Conservation (phyloP, 2,888 invertebrate species). For the Agriopis aurantiaria region DNA sequence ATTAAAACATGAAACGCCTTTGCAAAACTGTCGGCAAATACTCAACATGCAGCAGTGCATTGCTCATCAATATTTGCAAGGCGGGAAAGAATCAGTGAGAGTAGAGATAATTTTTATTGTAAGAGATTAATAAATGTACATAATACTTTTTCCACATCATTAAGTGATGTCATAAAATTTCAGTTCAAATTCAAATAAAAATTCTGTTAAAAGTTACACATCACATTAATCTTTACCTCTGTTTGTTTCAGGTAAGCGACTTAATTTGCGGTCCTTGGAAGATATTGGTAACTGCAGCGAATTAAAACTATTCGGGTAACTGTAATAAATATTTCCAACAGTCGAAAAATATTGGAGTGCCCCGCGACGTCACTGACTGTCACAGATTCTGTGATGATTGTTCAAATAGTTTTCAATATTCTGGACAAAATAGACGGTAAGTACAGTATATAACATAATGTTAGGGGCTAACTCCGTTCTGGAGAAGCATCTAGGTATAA, state of each 20-base stretch:
- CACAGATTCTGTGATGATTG: neutral
- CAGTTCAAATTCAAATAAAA: neutral
- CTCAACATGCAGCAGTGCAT: neutral
- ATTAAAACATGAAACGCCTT: neutral
- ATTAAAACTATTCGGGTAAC: neutral
- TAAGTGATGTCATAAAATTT: neutral
- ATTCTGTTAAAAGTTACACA: constrained; percentile 9
- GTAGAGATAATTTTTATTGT: neutral
- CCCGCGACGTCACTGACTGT: too few relatives aligned
- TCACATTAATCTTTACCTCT: constrained; percentile 14
- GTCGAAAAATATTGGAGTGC: neutral
- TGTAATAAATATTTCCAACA: constrained; percentile 4
- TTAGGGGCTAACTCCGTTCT: neutral
- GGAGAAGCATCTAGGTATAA: neutral
- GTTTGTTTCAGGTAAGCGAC: constrained; percentile 37
- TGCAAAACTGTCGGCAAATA: constrained; percentile 7
- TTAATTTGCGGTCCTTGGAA: constrained; percentile 7
- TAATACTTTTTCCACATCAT: neutral
- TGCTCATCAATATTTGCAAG: constrained; percentile 18
- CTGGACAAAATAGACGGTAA: neutral
- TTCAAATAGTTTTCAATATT: neutral
- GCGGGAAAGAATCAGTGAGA: neutral
- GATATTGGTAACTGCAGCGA: neutral
- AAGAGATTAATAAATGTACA: neutral
- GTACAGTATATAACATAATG: neutral